Evolutionary conservation across 2,113 vertebrate genomes (phyloP).

Genomic region (Hippoglossus stenolepis): DNA sequence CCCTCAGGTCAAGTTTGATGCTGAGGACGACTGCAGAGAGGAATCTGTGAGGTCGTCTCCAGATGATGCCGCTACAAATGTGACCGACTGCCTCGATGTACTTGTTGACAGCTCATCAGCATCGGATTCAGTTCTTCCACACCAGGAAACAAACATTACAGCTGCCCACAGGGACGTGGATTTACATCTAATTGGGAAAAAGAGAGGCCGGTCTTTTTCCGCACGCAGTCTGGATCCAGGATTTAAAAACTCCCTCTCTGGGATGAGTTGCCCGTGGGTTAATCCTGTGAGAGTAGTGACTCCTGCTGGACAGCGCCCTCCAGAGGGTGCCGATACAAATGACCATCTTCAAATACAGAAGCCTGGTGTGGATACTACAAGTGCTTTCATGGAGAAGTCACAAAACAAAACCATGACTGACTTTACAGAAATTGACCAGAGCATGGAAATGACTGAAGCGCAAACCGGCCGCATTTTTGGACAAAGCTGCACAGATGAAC

Average conservation of each 20-base stretch:
- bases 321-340: background rate
- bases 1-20: constrained; percentile 45
- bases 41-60: constrained; percentile 27
- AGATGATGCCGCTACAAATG: constrained; percentile 24
- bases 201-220: constrained; percentile 44
- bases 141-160: background rate
- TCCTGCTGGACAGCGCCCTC: background rate
- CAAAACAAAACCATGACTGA: constrained; percentile 22
- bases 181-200: constrained; percentile 14
- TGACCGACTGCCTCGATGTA: background rate
- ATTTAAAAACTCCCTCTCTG: constrained; percentile 49
- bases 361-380: constrained; percentile 3
- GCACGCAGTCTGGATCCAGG: constrained; percentile 58
- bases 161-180: background rate
- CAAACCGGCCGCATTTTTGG: constrained; percentile 28
- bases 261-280: background rate
- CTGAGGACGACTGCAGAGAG: constrained; percentile 42
- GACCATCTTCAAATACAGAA: background rate
- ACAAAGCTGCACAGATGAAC: constrained; percentile 10
- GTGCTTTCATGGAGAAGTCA: constrained; percentile 6
- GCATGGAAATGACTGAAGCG: constrained; percentile 35
- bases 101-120: background rate
- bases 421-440: background rate
- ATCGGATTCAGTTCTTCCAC: constrained; percentile 9
- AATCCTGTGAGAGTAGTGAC: constrained; percentile 2